Percentiles rank a stretch among this genome's conserved stretches.
Evolutionary conservation across 2,797 vertebrate genomes (phyloP).

Genomic region (Ispidina lecontei): DNA sequence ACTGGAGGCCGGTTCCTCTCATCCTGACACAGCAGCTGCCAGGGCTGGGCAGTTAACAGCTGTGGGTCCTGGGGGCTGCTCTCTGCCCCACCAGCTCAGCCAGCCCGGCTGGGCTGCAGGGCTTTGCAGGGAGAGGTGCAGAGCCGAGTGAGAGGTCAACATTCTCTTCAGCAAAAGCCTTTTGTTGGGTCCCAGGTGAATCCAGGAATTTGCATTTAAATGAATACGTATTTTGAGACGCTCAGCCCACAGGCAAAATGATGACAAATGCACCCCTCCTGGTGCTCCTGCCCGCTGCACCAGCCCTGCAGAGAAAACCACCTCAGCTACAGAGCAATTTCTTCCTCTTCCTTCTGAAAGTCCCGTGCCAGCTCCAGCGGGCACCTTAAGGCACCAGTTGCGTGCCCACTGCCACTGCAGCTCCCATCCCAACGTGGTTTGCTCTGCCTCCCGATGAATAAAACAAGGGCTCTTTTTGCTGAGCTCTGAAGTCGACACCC

Average conservation of each 20-base stretch:
- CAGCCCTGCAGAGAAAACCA: background rate
- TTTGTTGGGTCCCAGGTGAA: conserved; percentile 14
- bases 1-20: too few relatives aligned
- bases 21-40: rapidly evolving
- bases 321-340: background rate
- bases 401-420: rapidly evolving
- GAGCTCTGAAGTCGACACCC: background rate
- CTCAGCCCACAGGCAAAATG: background rate
- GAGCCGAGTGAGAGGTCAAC: background rate
- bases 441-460: background rate
- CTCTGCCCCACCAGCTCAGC: rapidly evolving
- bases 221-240: conserved; percentile 57
- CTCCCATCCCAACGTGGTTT: background rate
- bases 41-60: rapidly evolving
- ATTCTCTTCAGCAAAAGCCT: background rate
- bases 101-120: too few relatives aligned
- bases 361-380: too few relatives aligned
- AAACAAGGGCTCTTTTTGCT: background rate
- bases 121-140: background rate
- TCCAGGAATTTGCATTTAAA: conserved; percentile 39
- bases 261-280: background rate
- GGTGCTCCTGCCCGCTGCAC: background rate
- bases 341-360: background rate
- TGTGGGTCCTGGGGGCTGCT: rapidly evolving
- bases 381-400: rapidly evolving